A percentile compares a stretch with the other conserved stretches of the same genome.
Conservation (phyloP, 1,140 invertebrate species). For the Onthophagus taurus region DNA sequence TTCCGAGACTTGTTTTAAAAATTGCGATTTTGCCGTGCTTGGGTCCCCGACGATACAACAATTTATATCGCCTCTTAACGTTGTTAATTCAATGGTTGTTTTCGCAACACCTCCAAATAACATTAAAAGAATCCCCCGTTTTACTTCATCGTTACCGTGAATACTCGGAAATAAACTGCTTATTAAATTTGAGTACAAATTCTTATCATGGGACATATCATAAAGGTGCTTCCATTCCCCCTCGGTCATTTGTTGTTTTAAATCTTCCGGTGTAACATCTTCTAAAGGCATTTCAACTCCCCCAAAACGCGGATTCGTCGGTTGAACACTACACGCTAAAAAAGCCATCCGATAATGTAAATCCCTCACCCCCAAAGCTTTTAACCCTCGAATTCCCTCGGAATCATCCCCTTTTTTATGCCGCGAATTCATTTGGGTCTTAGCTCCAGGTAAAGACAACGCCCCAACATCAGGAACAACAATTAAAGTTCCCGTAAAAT, state of each 20-base stretch:
- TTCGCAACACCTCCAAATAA: conserved; percentile 97
- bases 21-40: conserved; percentile 96
- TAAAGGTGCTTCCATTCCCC: conserved; percentile 93
- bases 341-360: conserved; percentile 94
- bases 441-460: conserved; percentile 75
- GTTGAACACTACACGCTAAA: conserved; percentile 83
- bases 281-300: conserved; percentile 66
- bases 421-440: conserved; percentile 68
- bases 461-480: conserved; percentile 93
- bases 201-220: conserved; percentile 91
- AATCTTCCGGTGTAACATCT: conserved; percentile 79
- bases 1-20: conserved; percentile 91
- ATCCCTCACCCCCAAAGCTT: conserved; percentile 88
- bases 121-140: conserved; percentile 91
- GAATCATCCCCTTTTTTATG: conserved; percentile 62
- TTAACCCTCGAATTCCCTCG: conserved; percentile 82
- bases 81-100: conserved; percentile 80
- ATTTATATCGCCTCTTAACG: conserved; percentile 93
- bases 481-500: conserved; percentile 95
- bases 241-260: conserved; percentile 84
- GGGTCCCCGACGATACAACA: conserved; percentile 98
- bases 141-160: conserved; percentile 97
- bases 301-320: conserved; percentile 78
- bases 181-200: conserved; percentile 88
- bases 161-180: conserved; percentile 93